Percentiles rank a stretch among this genome's conserved stretches.
Conservation (phyloP, 2,888 invertebrate genomes). For the Pedicia rivosa region DNA sequence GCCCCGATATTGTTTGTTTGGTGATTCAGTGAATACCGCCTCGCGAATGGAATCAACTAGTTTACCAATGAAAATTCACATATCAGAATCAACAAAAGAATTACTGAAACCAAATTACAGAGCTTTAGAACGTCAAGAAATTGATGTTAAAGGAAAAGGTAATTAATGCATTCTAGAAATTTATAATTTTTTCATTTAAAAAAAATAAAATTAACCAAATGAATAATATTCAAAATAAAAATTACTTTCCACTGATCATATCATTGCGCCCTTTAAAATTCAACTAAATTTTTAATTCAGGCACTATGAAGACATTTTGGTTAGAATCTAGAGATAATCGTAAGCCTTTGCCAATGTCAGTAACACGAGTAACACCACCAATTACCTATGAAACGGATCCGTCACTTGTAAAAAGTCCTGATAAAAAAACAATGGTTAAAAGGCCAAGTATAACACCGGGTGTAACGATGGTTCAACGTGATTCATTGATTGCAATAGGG, state of each 20-base stretch:
- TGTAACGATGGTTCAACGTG: conserved; percentile 17
- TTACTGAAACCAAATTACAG: conserved; percentile 57
- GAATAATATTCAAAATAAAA: no score
- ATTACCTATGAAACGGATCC: not conserved
- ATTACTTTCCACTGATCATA: no score
- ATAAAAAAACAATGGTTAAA: conserved; percentile 10
- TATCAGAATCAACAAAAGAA: conserved; percentile 75
- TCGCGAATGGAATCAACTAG: conserved; percentile 88
- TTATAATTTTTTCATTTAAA: no score
- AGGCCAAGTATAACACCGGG: conserved; percentile 17
- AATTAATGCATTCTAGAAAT: no score
- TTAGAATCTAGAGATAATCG: conserved; percentile 55
- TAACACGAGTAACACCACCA: conserved; percentile 13
- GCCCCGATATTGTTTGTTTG: conserved; percentile 58
- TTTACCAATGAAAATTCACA: conserved; percentile 86
- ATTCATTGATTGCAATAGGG: no score
- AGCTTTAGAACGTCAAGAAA: conserved; percentile 64
- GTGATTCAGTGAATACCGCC: conserved; percentile 83
- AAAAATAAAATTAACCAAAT: no score
- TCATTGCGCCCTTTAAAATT: not conserved
- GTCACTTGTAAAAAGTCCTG: conserved; percentile 3
- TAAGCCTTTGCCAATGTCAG: conserved; percentile 33
- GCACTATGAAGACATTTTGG: conserved; percentile 76
- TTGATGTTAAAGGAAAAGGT: conserved; percentile 85
- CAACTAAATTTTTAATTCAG: conserved; percentile 34